These are phyloP conservation scores for Diglossa cyanea DNA, from an alignment of 2,797 vertebrate genomes.

Conservation along the genomic window DNA sequence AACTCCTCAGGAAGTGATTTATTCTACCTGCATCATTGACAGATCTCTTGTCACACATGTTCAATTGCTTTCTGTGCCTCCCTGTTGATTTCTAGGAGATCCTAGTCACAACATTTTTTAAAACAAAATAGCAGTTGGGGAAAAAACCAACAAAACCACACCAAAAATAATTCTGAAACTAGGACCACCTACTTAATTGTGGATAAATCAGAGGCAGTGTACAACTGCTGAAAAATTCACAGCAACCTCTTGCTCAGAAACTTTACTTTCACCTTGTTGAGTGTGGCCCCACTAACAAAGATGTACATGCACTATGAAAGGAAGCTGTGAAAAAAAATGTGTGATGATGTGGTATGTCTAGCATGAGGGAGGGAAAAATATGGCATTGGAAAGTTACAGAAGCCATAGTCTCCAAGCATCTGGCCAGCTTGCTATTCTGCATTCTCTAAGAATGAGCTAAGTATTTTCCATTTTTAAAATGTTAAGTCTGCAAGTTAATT, in stretches of 20 bases:
- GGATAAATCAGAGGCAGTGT: background rate
- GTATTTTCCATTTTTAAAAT: constrained; percentile 40
- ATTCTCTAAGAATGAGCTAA: constrained; percentile 19
- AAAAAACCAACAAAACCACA: background rate
- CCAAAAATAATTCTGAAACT: background rate
- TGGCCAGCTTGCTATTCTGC: background rate
- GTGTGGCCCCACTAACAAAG: background rate
- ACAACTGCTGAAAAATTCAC: background rate
- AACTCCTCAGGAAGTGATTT: background rate
- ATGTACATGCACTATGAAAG: background rate
- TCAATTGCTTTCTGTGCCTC: background rate
- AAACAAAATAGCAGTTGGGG: background rate
- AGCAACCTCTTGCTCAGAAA: background rate
- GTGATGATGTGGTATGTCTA: background rate
- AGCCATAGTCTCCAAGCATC: background rate
- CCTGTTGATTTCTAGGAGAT: background rate
- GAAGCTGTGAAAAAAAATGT: background rate
- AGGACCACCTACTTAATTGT: background rate
- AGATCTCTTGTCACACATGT: background rate
- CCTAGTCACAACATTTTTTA: background rate
- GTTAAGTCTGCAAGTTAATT: constrained; percentile 13
- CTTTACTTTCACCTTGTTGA: background rate
- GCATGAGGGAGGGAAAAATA: background rate
- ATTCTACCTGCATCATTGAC: background rate
- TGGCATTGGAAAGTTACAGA: background rate